Percentiles rank a stretch among this genome's conserved stretches.
phyloP scores from a whole-genome alignment of 1,140 invertebrate genomes.

The Eumeta japonica region DNA sequence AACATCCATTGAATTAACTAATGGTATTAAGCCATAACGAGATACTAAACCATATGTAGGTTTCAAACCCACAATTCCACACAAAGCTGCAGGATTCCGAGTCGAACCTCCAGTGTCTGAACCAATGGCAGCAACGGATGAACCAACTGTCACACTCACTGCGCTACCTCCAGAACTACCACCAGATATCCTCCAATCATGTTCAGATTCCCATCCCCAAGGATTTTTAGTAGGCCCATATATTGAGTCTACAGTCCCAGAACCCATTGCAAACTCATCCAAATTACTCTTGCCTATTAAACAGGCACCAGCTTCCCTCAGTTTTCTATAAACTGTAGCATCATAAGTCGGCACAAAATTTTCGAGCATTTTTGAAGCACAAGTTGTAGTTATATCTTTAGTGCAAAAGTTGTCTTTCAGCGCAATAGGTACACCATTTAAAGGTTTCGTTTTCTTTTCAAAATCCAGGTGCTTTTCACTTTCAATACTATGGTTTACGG shows the following conservation, averaged over 20 bases:
- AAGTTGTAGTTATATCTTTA: slow-evolving; percentile 77
- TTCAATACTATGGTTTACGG: slow-evolving; percentile 59
- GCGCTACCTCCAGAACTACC: slow-evolving; percentile 97
- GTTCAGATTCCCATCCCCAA: slow-evolving; percentile 61
- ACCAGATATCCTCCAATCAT: slow-evolving; percentile 79
- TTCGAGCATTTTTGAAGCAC: slow-evolving; percentile 89
- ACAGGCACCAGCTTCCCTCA: slow-evolving; percentile 75
- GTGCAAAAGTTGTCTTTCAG: slow-evolving; percentile 96
- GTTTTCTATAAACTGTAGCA: slow-evolving; percentile 84
- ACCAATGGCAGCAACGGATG: slow-evolving; percentile 81
- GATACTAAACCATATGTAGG: slow-evolving; percentile 95
- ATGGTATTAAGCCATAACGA: slow-evolving; percentile 88
- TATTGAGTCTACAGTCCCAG: slow-evolving; percentile 85
- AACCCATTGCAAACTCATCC: slow-evolving; percentile 99
- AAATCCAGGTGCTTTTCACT: slow-evolving; percentile 59
- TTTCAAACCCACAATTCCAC: slow-evolving; percentile 93
- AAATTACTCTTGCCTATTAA: slow-evolving; percentile 96
- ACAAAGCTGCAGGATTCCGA: slow-evolving; percentile 92
- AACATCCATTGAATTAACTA: slow-evolving; percentile 97
- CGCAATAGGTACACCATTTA: slow-evolving; percentile 86
- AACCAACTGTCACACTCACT: slow-evolving; percentile 85
- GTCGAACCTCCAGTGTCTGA: slow-evolving; percentile 98
- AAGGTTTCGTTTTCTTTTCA: slow-evolving; percentile 35
- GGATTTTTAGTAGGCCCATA: slow-evolving; percentile 89
- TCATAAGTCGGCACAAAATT: slow-evolving; percentile 88